Conservation (phyloP, 1,140 invertebrate genomes). For the Saxidomus purpurata region DNA sequence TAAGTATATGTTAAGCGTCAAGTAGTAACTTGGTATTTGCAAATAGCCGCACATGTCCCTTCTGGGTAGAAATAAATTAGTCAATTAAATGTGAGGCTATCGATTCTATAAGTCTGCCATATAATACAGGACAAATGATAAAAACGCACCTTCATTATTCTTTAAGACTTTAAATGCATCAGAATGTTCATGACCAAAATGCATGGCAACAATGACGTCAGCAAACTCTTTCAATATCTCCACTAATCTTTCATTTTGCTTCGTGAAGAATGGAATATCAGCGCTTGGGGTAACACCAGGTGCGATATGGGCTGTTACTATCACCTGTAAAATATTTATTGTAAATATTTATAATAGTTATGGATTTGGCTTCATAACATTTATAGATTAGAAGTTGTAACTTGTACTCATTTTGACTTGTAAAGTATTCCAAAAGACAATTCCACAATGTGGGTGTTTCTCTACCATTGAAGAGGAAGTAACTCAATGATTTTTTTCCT, state of each 20-base stretch:
- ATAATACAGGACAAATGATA: neutral
- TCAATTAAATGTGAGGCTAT: neutral
- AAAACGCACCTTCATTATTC: conserved; percentile 50
- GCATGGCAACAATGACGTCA: conserved; percentile 78
- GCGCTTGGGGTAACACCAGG: conserved; percentile 91
- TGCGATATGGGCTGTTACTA: conserved; percentile 95
- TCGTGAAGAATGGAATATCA: conserved; percentile 88
- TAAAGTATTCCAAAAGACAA: too few species aligned
- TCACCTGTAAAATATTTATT: conserved; percentile 90
- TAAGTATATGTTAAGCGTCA: neutral
- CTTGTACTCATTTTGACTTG: too few species aligned
- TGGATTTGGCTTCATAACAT: too few species aligned
- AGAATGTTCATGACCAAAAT: conserved; percentile 82
- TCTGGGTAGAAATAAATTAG: neutral
- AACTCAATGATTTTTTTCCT: too few species aligned
- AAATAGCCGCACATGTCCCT: neutral
- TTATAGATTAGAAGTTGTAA: too few species aligned
- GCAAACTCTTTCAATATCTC: conserved; percentile 88
- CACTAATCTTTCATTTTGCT: conserved; percentile 88
- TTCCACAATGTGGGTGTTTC: too few species aligned
- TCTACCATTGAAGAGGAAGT: too few species aligned
- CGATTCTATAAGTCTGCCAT: neutral
- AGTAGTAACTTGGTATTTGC: neutral
- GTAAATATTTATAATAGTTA: conserved; percentile 64
- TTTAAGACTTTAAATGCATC: conserved; percentile 80